These are phyloP conservation scores for Periophthalmus magnuspinnatus DNA, from an alignment of 2,797 vertebrate genomes.

Conservation along the genomic window DNA sequence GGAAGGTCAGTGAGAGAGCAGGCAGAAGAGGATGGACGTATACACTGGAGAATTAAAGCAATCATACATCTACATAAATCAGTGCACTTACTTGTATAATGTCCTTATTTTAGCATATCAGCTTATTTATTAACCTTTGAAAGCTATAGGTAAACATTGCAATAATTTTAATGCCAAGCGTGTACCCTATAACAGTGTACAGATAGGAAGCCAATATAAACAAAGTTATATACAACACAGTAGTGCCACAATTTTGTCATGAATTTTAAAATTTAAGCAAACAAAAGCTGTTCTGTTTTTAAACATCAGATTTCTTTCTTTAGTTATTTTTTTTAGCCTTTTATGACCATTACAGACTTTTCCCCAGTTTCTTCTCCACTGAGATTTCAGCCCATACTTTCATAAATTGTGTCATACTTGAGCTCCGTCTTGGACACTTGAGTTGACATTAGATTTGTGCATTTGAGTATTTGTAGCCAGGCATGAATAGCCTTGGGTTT, in stretches of 20 bases:
- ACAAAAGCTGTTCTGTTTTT: not conserved
- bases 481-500: not conserved
- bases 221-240: not conserved
- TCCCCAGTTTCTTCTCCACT: too few species aligned
- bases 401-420: not conserved
- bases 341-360: too few species aligned
- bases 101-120: constrained; percentile 33
- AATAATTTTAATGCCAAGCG: not conserved
- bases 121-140: constrained; percentile 38
- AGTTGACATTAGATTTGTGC: not conserved
- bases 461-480: not conserved
- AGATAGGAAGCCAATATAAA: not conserved
- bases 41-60: constrained; percentile 46
- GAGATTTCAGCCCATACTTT: too few species aligned
- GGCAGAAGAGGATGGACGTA: constrained; percentile 23
- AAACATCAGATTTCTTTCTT: too few species aligned
- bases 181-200: not conserved
- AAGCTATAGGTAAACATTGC: constrained; percentile 12
- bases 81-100: constrained; percentile 35
- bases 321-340: too few species aligned
- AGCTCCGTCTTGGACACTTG: not conserved
- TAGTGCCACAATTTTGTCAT: not conserved
- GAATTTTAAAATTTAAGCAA: not conserved
- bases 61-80: constrained; percentile 50
- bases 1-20: constrained; percentile 29